Conservation (phyloP, 2,113 vertebrate species). For the Gymnogyps californianus region DNA sequence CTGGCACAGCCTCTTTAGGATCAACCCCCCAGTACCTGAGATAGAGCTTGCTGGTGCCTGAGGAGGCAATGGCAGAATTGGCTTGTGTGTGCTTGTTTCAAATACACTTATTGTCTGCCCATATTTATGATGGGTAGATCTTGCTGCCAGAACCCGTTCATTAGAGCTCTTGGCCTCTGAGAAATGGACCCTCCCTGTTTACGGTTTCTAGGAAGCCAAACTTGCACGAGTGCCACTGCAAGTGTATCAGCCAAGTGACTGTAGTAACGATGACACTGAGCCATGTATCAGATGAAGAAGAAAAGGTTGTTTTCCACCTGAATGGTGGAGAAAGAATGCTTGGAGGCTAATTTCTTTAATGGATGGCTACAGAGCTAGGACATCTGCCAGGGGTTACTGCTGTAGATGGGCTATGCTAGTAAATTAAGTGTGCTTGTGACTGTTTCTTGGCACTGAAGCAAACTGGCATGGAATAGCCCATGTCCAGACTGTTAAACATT, state of each 20-base stretch:
- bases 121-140: not conserved
- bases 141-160: not conserved
- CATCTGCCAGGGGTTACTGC: not conserved
- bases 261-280: not conserved
- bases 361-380: not conserved
- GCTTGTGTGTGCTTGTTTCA: not conserved
- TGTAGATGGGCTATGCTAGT: not conserved
- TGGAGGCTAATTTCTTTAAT: not conserved
- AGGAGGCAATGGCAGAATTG: not conserved
- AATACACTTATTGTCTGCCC: not conserved
- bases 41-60: not conserved
- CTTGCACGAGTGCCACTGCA: not conserved
- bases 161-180: not conserved
- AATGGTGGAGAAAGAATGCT: not conserved
- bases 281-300: not conserved
- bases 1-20: not conserved
- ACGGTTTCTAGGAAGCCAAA: not conserved
- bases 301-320: not conserved
- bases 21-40: not conserved
- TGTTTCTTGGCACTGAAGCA: not conserved
- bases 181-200: not conserved
- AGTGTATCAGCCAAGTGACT: not conserved
- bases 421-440: not conserved
- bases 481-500: not conserved
- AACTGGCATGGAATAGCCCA: not conserved